These are phyloP conservation scores for Microctenopoma steveboyesi DNA, from an alignment of 2,797 vertebrate species.

Conservation along the genomic window DNA sequence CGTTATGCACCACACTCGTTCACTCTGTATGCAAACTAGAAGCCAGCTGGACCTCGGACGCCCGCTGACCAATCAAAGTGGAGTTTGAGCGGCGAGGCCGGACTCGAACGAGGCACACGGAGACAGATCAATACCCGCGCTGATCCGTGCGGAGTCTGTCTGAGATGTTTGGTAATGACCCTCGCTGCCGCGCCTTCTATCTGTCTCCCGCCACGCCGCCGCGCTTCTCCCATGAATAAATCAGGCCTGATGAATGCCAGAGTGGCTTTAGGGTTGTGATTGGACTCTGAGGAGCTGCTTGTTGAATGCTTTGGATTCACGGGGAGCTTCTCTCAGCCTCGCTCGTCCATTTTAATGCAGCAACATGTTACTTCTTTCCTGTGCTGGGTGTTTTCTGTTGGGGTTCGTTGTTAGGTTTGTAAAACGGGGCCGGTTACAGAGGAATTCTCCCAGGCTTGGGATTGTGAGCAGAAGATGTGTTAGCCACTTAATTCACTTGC, in stretches of 20 bases:
- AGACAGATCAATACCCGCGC: constrained; percentile 53
- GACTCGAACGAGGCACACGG: not conserved
- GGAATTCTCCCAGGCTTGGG: no score
- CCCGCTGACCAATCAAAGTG: constrained; percentile 2
- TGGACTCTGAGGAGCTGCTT: constrained; percentile 33
- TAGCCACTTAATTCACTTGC: not conserved
- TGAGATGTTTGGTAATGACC: constrained; percentile 56
- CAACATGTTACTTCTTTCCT: constrained; percentile 2
- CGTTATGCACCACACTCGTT: constrained; percentile 38
- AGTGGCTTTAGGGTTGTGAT: constrained; percentile 39
- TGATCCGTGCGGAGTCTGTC: constrained; percentile 17
- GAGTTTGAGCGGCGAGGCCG: not conserved
- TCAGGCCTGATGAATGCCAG: constrained; percentile 46
- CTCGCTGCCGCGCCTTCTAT: constrained; percentile 4
- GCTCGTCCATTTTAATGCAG: constrained; percentile 23
- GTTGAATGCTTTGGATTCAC: constrained; percentile 19
- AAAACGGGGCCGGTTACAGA: not conserved
- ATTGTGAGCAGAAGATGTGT: not conserved
- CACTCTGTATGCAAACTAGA: constrained; percentile 58
- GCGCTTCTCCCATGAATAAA: constrained; percentile 51
- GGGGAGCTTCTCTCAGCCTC: constrained; percentile 3
- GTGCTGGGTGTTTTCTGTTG: not conserved
- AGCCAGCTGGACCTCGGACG: constrained; percentile 23
- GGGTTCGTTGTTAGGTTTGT: no score
- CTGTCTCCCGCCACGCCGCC: not conserved